phyloP scores from a whole-genome alignment of 2,888 invertebrate genomes.

The Dryocosmus kuriphilus region DNA sequence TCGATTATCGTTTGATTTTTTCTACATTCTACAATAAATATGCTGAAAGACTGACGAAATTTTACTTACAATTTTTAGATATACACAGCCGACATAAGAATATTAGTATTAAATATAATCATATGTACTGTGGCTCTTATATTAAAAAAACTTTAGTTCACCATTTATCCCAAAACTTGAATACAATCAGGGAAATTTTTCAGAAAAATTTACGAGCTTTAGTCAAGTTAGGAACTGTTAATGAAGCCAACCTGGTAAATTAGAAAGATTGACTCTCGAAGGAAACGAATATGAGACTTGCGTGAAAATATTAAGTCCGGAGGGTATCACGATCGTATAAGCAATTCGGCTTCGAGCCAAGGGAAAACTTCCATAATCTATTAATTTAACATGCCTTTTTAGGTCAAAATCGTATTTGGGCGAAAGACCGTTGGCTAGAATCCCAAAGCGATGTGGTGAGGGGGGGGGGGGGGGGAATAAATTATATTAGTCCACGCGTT shows the following conservation, averaged over 20 bases:
- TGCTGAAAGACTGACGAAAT: too few species aligned
- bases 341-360: slow-evolving; percentile 74
- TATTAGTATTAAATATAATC: too few species aligned
- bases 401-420: slow-evolving; percentile 71
- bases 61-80: too few species aligned
- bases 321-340: slow-evolving; percentile 65
- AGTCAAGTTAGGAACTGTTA: slow-evolving; percentile 22
- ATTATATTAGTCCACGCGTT: slow-evolving; percentile 43
- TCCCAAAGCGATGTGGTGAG: slow-evolving; percentile 55
- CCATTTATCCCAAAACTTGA: background rate
- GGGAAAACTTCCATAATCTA: slow-evolving; percentile 71
- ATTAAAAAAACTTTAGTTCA: background rate
- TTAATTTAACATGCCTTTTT: slow-evolving; percentile 76
- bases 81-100: too few species aligned
- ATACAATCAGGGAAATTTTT: background rate
- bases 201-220: background rate
- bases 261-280: slow-evolving; percentile 48
- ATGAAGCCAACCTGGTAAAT: slow-evolving; percentile 46
- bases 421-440: slow-evolving; percentile 66
- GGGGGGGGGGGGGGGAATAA: background rate
- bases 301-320: slow-evolving; percentile 57
- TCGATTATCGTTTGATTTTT: too few species aligned
- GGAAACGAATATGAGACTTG: slow-evolving; percentile 44
- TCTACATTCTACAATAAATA: too few species aligned
- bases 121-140: too few species aligned